Evolutionary conservation across 2,113 vertebrate species (phyloP), one percentile per base, ranked within the genome.

Genomic region (Microcebus lehilahytsara): DNA sequence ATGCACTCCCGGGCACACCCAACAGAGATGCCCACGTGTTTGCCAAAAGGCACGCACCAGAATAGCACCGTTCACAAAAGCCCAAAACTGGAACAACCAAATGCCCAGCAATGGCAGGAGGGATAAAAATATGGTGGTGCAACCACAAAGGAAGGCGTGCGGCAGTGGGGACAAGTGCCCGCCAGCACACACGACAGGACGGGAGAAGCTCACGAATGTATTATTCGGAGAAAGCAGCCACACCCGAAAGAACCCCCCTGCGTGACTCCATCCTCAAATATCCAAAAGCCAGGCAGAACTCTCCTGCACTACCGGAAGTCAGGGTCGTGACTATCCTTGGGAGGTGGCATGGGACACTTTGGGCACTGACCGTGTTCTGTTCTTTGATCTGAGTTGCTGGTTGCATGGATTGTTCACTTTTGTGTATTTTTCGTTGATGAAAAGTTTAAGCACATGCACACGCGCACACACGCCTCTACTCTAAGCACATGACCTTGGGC

Each of bases 81-180:
- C 22, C 78, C 40, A 51, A 56, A 30, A 60, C 6, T 0, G 6
- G 81, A 37, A 80, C 10, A 74, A 46, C 34, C 56, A 0, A 67
- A 20, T 2, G 34, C 11, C 89, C 5, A 2, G 56, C 56, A 6
- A 0, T 13, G 12, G 7, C 0, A 3, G 27, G 40, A 17, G 3
- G n/a, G 51, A 16, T 19, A 69, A 12, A 40, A 3, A 25, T 1
- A 23, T 0, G 0, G 10, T 1, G 6, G 20, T 0, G 2, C 4
- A 3, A 1, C 22, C 56, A 23, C 69, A 66, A 37, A 7, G 7
- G 58, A 49, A 34, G 14, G 25, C 27, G 1, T 2, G 4, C 0
- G 0, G 40, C 84, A 2, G 20, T 16, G 49, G 16, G 27, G 62
- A 75, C 58, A 37, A 12, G 12, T 0, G 16, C 27, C 40, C 0